Base-by-base conservation (phyloP, 23 tunicate genomes). In the Ciona savignyi region DNA sequence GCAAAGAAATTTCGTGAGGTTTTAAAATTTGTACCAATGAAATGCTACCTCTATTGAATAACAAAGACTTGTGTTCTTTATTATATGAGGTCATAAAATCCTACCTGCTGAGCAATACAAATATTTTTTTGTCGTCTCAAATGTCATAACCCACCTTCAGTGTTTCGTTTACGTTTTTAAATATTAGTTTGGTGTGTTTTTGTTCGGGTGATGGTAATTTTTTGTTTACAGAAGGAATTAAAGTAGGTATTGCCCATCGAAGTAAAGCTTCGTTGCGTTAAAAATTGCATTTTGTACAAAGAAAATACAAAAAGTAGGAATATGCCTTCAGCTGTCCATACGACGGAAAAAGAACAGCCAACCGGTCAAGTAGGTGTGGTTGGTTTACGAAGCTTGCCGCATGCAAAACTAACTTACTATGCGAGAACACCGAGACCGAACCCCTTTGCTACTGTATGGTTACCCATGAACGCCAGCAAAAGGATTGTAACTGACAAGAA, bases 401-500 rank as follows among this genome's bases (percentile, higher is more conserved):
- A 76, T 30, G 35, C 76, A 0, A 81, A 88, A 25, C 62, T 81
- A 21, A 32, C 35, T n/a, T 88, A 88, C 66, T 81, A 72, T 60
- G 95, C 95, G 15, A 70, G 95, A 51, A 35, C 95, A 6, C 95
- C 95, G 25, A 81, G 81, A 49, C 35, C 31, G 25, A 81, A 77
- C 73, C 83, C 87, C 4, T 88, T 88, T 49, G 70, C 70, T 25
- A 88, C 95, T 2, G 83, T 88, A 19, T 88, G 95, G 95, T 32
- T 88, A 60, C 95, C 95, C 21, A 78, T 88, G 71, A 88, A 88
- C 74, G 95, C 95, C 15, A 88, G 95, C 74, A 88, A 88, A 6
- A 34, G 95, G 63, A 56, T 68, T n/a, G 79, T 81, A 2, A 72
- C 25, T 32, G 95, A 88, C 35, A 32, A 81, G 63, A 71, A 51